phyloP scores from a whole-genome alignment of 2,797 vertebrate genomes.

The Uromys caudimaculatus region DNA sequence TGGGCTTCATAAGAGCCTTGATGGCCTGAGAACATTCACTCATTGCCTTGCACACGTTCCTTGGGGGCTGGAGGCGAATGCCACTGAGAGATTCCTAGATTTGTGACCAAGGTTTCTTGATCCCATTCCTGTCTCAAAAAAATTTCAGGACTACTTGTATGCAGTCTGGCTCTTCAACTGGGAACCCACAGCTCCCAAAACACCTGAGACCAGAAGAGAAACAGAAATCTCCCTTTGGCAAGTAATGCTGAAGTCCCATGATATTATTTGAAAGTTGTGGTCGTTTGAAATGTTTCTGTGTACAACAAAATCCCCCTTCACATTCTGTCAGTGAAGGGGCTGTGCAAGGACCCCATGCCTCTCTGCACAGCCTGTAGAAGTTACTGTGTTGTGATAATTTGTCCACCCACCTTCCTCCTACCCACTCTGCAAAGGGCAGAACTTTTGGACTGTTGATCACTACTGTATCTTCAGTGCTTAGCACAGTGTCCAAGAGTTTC shows the following conservation, averaged over 20 bases:
- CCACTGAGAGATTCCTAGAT: neutral
- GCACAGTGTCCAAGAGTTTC: neutral
- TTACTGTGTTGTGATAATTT: neutral
- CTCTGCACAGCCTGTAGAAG: neutral
- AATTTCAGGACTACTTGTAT: neutral
- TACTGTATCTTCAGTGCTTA: neutral
- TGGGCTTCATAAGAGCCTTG: neutral
- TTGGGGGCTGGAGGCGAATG: neutral
- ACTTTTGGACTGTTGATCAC: neutral
- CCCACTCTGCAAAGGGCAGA: neutral
- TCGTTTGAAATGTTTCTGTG: conserved; percentile 9
- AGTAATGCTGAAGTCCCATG: conserved; percentile 54
- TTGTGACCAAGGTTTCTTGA: neutral
- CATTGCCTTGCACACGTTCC: no score
- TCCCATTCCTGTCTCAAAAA: neutral
- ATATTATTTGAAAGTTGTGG: neutral
- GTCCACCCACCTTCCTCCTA: neutral
- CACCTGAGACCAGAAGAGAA: neutral
- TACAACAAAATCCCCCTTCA: neutral
- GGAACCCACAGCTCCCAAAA: neutral
- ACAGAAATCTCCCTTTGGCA: conserved; percentile 34
- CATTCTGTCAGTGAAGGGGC: neutral
- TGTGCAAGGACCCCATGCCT: neutral
- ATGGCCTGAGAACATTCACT: neutral
- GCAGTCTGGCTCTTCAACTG: neutral